Evolutionary conservation across 2,797 vertebrate genomes (phyloP).

Genomic region (Lutjanus argentimaculatus): DNA sequence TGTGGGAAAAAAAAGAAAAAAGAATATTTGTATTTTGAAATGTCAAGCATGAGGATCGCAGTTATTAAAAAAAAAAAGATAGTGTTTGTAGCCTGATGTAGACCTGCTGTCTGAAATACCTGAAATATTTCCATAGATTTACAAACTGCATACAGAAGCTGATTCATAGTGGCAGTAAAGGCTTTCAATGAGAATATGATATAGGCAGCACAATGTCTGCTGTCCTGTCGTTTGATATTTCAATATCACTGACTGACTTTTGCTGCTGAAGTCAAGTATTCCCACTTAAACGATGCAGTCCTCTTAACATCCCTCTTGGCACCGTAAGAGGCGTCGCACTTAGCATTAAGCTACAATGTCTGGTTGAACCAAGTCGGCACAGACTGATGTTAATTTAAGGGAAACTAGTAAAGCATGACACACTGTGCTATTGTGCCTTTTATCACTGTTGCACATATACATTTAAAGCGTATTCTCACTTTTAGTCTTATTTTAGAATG

Average conservation of each 20-base stretch:
- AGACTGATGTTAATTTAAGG: conserved; percentile 71
- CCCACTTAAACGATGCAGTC: conserved; percentile 42
- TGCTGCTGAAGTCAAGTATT: conserved; percentile 45
- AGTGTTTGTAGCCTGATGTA: background rate
- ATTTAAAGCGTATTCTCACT: conserved; percentile 70
- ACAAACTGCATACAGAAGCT: conserved; percentile 22
- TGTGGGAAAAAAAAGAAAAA: background rate
- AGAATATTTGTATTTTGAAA: conserved; percentile 17
- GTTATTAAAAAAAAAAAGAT: conserved; percentile 12
- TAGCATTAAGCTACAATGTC: conserved; percentile 41
- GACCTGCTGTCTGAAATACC: conserved; percentile 27
- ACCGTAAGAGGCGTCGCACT: conserved; percentile 33
- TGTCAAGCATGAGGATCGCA: conserved; percentile 30
- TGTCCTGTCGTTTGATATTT: conserved; percentile 35
- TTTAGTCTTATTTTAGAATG: conserved; percentile 75
- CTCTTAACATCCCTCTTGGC: conserved; percentile 27
- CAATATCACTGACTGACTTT: conserved; percentile 35
- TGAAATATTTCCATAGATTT: background rate
- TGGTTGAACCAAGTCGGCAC: conserved; percentile 42
- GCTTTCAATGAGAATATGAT: conserved; percentile 22
- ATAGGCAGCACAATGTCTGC: conserved; percentile 26
- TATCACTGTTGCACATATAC: conserved; percentile 83
- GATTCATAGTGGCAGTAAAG: conserved; percentile 42
- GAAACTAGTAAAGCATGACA: conserved; percentile 81
- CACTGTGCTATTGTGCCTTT: conserved; percentile 88